Base-by-base conservation (phyloP, 2,797 vertebrate genomes). In the Atherinosoma microstoma region DNA sequence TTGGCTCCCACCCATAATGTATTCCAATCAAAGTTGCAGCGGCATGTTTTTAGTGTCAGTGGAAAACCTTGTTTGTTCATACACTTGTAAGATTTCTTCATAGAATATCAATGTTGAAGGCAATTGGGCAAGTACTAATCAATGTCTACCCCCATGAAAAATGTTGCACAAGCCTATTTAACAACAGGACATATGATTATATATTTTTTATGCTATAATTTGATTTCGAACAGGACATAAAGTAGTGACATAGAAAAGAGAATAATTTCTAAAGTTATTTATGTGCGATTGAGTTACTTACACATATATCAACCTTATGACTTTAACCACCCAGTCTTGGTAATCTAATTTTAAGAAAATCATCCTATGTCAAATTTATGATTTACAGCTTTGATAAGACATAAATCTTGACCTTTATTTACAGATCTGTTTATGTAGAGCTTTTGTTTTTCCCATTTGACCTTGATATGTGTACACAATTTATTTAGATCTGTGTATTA, bases 1-100 rank as follows among this genome's bases (percentile, higher is more conserved):
- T 87, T 87, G 88, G 87, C 90, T 67, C 64, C 83, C 78, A 66
- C 65, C 85, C 85, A 83, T 89, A 85, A 91, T 82, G 79, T 86
- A 89, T 90, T 92, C 82, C 81, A 76, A 91, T 91, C 79, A 88
- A 84, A 87, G 79, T 79, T 84, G 85, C 80, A 79, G 78, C 65
- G 76, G 80, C 85, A 78, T 76, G 77, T 82, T 90, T 90, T 90
- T 77, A 84, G 65, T 80, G 80, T 87, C 82, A 71, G 77, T 85
- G 73, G 78, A 78, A 89, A 87, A 85, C 62, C 70, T 76, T 0
- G 75, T 84, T 87, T 88, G 77, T 89, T 87, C 81, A 84, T 84
- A 75, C 77, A 73, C 70, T 79, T 83, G 78, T 67, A 69, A 78
- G 72, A 75, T 75, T 82, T 86, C 70, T 22, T 63, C 68, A 72